Evolutionary conservation across 2,888 invertebrate species (phyloP).

Genomic region (Chloromyia formosa): DNA sequence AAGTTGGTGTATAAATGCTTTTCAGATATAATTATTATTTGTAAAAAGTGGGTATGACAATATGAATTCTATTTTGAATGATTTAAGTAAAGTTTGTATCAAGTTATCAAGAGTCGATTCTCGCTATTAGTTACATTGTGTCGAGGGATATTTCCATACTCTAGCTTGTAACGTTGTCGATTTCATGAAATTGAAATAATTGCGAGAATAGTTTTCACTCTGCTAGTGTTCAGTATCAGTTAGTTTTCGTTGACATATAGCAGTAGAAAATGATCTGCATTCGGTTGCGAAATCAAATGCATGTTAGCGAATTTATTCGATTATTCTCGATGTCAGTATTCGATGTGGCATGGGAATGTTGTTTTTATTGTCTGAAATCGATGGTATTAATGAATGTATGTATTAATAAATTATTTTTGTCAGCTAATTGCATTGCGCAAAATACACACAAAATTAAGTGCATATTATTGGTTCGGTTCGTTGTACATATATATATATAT

Average conservation of each 20-base stretch:
- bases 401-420: too few relatives aligned
- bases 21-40: constrained; percentile 43
- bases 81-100: not conserved
- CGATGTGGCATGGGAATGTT: not conserved
- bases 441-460: constrained; percentile 22
- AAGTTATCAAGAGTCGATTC: too few relatives aligned
- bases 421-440: too few relatives aligned
- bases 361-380: not conserved
- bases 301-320: constrained; percentile 18
- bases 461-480: not conserved
- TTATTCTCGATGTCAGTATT: not conserved
- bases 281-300: constrained; percentile 39
- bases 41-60: constrained; percentile 41
- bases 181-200: too few relatives aligned
- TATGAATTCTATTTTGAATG: constrained; percentile 29
- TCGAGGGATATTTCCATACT: too few relatives aligned
- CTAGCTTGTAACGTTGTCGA: too few relatives aligned
- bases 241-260: too few relatives aligned
- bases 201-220: too few relatives aligned
- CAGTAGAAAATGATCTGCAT: not conserved
- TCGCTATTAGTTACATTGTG: too few relatives aligned
- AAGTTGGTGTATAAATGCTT: constrained; percentile 27
- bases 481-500: too few relatives aligned
- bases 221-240: too few relatives aligned
- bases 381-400: not conserved